Conservation (phyloP, 2,888 invertebrate species). For the Lasioglossum lativentre region DNA sequence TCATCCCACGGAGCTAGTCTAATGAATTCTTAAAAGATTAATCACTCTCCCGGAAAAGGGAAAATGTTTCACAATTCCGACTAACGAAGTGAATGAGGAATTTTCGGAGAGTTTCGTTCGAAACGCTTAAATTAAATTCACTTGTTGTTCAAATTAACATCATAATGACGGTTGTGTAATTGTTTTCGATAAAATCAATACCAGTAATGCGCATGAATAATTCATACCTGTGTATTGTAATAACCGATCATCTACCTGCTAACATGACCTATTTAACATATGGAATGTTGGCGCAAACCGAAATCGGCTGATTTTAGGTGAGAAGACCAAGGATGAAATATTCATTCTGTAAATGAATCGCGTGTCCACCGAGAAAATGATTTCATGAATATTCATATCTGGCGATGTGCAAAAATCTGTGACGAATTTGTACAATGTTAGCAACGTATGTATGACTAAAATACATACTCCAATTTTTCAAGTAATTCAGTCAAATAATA, state of each 20-base stretch:
- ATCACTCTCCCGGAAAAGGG: neutral
- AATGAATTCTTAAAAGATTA: neutral
- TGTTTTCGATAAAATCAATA: neutral
- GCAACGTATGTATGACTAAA: neutral
- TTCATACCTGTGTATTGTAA: neutral
- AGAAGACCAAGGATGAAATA: neutral
- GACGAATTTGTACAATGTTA: neutral
- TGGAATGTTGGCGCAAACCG: neutral
- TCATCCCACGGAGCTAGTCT: neutral
- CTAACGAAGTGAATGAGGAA: neutral
- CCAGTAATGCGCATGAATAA: neutral
- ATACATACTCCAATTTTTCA: neutral
- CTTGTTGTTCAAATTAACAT: neutral
- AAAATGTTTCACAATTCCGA: neutral
- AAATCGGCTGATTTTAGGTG: neutral
- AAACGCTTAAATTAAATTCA: neutral
- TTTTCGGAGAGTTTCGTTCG: neutral
- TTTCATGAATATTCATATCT: neutral
- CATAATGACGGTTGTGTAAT: neutral
- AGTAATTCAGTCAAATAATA: neutral
- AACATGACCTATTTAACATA: neutral
- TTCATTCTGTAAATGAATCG: neutral
- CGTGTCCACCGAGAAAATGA: neutral
- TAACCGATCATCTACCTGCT: conserved; percentile 7
- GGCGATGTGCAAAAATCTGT: neutral